Evolutionary conservation across 2,888 invertebrate genomes (phyloP).

Genomic region (Ennomos fuscantarius): DNA sequence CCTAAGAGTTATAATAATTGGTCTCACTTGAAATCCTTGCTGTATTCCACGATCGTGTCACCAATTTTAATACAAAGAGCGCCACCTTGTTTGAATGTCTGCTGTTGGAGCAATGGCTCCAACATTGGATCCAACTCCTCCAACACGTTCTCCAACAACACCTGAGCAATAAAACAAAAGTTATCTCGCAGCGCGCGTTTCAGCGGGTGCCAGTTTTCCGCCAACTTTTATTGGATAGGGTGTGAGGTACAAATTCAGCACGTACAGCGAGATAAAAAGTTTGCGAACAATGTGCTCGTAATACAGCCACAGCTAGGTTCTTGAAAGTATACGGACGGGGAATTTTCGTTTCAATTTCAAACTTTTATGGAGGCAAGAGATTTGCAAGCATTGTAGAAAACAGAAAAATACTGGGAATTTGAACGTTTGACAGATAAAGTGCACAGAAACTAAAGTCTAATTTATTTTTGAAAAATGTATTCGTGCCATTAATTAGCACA

Average conservation of each 20-base stretch:
- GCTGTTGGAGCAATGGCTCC: conserved; percentile 95
- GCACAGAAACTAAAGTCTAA: background rate
- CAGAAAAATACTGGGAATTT: conserved; percentile 10
- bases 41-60: conserved; percentile 96
- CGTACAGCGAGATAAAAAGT: conserved; percentile 31
- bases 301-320: conserved; percentile 29
- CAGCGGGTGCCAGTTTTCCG: conserved; percentile 14
- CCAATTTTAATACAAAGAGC: conserved; percentile 95
- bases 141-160: conserved; percentile 95
- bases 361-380: conserved; percentile 18
- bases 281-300: conserved; percentile 31
- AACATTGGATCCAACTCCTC: conserved; percentile 96
- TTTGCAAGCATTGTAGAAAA: conserved; percentile 19
- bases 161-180: conserved; percentile 60
- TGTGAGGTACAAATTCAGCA: conserved; percentile 29
- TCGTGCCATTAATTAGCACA: too few relatives aligned
- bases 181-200: conserved; percentile 17
- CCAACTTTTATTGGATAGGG: conserved; percentile 29
- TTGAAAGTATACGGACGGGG: conserved; percentile 19
- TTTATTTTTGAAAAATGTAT: conserved; percentile 66
- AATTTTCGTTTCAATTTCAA: conserved; percentile 29
- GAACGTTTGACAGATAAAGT: background rate
- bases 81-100: conserved; percentile 96
- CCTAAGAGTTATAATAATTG: conserved; percentile 11
- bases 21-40: conserved; percentile 90